These are phyloP conservation scores for Patella ulyssiponensis DNA, from an alignment of 2,888 invertebrate species.

Conservation along the genomic window DNA sequence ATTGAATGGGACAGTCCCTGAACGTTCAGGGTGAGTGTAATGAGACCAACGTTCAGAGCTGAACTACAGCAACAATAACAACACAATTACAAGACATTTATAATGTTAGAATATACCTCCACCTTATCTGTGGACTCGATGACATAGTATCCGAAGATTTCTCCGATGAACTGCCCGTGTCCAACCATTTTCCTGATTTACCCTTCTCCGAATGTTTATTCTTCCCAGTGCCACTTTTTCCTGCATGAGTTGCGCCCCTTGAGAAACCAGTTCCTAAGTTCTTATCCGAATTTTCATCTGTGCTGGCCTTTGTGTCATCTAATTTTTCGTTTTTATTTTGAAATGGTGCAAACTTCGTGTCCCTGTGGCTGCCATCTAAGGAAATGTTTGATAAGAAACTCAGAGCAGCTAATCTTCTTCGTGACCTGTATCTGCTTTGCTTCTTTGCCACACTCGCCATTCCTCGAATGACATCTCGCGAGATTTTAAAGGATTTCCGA, in stretches of 20 bases:
- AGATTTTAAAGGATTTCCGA: neutral
- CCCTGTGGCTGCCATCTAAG: slow-evolving; percentile 87
- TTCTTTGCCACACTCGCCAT: slow-evolving; percentile 27
- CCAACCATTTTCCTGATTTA: neutral
- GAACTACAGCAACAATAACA: too few relatives aligned
- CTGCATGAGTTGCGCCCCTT: neutral
- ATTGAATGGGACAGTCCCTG: too few relatives aligned
- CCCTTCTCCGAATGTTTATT: neutral
- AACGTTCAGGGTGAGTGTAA: too few relatives aligned
- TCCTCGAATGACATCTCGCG: slow-evolving; percentile 7
- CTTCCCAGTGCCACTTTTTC: neutral
- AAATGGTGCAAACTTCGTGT: slow-evolving; percentile 73
- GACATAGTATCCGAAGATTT: neutral
- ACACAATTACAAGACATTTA: too few relatives aligned
- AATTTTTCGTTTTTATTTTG: slow-evolving; percentile 48
- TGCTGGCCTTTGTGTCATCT: slow-evolving; percentile 26
- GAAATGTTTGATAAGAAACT: slow-evolving; percentile 96
- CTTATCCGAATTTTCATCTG: neutral
- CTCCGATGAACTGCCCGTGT: neutral
- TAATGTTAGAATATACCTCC: neutral
- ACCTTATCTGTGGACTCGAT: neutral
- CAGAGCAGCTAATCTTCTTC: slow-evolving; percentile 83
- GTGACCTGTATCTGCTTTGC: slow-evolving; percentile 59
- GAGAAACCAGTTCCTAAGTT: neutral
- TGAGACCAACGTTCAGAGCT: too few relatives aligned